phyloP scores from a whole-genome alignment of 2,113 vertebrate genomes.

The Melierax canorus region DNA sequence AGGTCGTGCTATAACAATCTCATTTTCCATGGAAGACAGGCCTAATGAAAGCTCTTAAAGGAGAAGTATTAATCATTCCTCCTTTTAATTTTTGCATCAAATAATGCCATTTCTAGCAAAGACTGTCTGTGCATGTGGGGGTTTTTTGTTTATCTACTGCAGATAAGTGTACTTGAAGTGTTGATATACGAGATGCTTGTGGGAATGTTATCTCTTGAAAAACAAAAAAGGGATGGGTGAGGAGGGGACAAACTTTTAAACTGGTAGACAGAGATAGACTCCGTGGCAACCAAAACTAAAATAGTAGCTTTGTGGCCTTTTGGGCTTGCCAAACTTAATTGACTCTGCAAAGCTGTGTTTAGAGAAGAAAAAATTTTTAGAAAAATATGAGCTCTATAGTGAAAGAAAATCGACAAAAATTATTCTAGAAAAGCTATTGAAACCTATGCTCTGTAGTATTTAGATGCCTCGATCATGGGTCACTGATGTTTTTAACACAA shows the following conservation, averaged over 20 bases:
- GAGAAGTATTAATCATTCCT: neutral
- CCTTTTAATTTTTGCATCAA: neutral
- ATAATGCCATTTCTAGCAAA: constrained; percentile 16
- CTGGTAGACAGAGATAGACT: neutral
- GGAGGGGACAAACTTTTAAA: neutral
- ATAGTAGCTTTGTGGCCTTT: neutral
- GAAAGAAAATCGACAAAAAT: neutral
- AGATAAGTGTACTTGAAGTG: neutral
- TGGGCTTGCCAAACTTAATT: neutral
- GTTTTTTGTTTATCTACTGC: neutral
- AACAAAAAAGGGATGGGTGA: neutral
- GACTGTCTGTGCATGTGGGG: neutral
- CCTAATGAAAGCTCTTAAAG: neutral
- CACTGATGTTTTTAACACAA: neutral
- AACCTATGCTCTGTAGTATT: neutral
- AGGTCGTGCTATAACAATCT: neutral
- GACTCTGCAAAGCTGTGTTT: neutral
- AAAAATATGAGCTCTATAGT: neutral
- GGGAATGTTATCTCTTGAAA: neutral
- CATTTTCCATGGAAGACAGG: neutral
- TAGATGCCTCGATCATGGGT: neutral
- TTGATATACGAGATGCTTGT: neutral
- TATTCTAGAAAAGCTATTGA: neutral
- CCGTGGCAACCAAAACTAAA: neutral
- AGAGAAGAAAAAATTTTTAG: neutral